Evolutionary conservation across 2,888 invertebrate species (phyloP).

Genomic region (Caenorhabditis angaria): DNA sequence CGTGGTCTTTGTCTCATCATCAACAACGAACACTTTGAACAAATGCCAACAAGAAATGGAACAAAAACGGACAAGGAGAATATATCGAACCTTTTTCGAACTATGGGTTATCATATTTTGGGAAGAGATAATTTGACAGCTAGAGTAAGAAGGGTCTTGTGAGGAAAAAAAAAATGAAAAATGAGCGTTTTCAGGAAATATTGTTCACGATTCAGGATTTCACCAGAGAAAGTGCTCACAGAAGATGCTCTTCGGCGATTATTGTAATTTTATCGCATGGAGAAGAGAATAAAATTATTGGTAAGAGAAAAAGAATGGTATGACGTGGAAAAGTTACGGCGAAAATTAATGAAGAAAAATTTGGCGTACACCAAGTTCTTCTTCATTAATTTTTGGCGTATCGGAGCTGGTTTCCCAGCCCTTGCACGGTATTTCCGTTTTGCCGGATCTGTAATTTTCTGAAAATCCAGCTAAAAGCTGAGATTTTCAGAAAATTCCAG

Average conservation of each 20-base stretch:
- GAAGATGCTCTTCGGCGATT: slow-evolving; percentile 44
- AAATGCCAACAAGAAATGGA: slow-evolving; percentile 57
- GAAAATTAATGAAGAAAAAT: no score
- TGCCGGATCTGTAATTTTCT: no score
- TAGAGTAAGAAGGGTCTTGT: slow-evolving; percentile 37
- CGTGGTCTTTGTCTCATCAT: slow-evolving; percentile 70
- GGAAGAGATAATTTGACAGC: slow-evolving; percentile 59
- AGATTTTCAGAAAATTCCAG: no score
- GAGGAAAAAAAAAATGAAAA: not conserved
- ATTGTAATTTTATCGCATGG: slow-evolving; percentile 70
- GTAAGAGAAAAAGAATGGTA: slow-evolving; percentile 6
- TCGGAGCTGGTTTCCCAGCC: no score
- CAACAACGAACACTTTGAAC: slow-evolving; percentile 65
- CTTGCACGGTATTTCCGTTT: no score
- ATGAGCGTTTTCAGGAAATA: slow-evolving; percentile 61
- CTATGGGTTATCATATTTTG: slow-evolving; percentile 63
- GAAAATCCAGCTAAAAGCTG: no score
- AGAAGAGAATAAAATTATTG: slow-evolving; percentile 60
- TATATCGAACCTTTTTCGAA: slow-evolving; percentile 53
- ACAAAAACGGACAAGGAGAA: slow-evolving; percentile 58
- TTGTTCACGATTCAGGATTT: slow-evolving; percentile 48
- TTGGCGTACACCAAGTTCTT: no score
- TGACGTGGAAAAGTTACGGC: no score
- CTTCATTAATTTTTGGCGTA: no score
- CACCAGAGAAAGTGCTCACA: slow-evolving; percentile 45